Base-by-base conservation (phyloP, 2,113 vertebrate species). In the Burhinus oedicnemus region DNA sequence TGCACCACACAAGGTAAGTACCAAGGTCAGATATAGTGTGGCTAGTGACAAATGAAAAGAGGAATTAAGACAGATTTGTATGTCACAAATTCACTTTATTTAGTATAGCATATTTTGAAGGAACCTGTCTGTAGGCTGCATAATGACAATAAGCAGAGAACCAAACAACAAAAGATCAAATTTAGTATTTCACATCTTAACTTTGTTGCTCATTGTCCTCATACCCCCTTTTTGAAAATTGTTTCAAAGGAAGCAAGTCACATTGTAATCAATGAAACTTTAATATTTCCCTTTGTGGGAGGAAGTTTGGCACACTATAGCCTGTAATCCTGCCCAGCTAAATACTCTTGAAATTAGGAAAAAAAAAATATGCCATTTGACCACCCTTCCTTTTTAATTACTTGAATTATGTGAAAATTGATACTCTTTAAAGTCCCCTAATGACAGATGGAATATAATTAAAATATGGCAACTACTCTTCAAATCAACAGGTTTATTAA, bases 381-480 rank as follows among this genome's bases (percentile, higher is more conserved):
- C 8, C 2, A 51, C 2, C 0, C 1, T 54, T 77, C 29, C 8
- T 55, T 83, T 15, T 49, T 16, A 51, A 11, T 2, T 9, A 36
- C 9, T 70, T 54, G 14, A 70, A 38, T 54, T 40, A 44, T 8
- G 6, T 62, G 11, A 74, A 65, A 17, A 61, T 17, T 65, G 34
- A 25, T 9, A 44, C 5, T 52, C 15, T 44, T 91, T 52, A 66
- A 70, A 66, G 34, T 57, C 6, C 6, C 6, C 47, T 71, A 55
- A 25, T 38, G 10, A 87, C 16, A 89, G 84, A 68, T 10, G 19
- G 22, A 60, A 54, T 88, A 15, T 27, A 51, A 40, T 69, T 64
- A 29, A 83, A 70, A 65, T 64, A 52, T 25, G 21, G 2, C 8
- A 72, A 8, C 25, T 68, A 14, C 3, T 60, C 3, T 13, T 71